A percentile compares a stretch with the other conserved stretches of the same genome.
phyloP scores from a whole-genome alignment of 2,113 vertebrate genomes.

The western clawed frog (Xenopus tropicalis) region UCB_Xtro_10.0 CM004451.2:53002001-53002500 shows the following conservation, averaged over 20 bases:
- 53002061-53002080: constrained; percentile 88
- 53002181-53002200: neutral
- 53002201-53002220: neutral
- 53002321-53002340: too few species aligned
- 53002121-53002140: constrained; percentile 77
- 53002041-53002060: constrained; percentile 86
- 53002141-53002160: constrained; percentile 87
- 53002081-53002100: constrained; percentile 74
- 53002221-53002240: neutral
- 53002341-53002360: too few species aligned
- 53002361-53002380: too few species aligned
- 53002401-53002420: neutral
- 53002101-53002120: constrained; percentile 90
- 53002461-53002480: constrained; percentile 83
- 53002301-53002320: too few species aligned
- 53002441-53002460: constrained; percentile 84
- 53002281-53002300: too few species aligned
- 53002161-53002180: constrained; percentile 76
- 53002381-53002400: too few species aligned
- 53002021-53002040: neutral
- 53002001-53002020: too few species aligned
- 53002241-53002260: too few species aligned
- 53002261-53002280: too few species aligned
- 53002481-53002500: constrained; percentile 90
- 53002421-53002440: constrained; percentile 86